Evolutionary conservation across 2,797 vertebrate species (phyloP), one percentile per base, ranked within the genome.

Genomic region (Valencia hispanica): DNA sequence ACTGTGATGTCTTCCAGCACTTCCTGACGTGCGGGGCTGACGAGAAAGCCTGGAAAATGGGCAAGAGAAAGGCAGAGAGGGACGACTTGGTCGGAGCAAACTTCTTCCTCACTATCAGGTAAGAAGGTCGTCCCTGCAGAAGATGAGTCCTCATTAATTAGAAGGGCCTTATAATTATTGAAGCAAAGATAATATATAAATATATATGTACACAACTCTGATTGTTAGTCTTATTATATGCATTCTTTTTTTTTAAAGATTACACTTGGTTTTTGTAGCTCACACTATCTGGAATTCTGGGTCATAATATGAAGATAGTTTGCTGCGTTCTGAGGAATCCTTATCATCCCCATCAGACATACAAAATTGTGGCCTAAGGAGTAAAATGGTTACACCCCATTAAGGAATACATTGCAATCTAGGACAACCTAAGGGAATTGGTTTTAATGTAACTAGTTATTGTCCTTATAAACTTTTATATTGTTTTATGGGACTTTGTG

Each of bases 1-100:
- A 96, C 81, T 99, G 97, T 0, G 97, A 99, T 0, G 98, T 97
- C 77, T 99, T 99, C 94, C 97, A 98, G 92, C 98, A 99, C 81
- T 99, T 99, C 90, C 93, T 99, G 45, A 98, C 96, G 2, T 99
- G 97, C 66, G 94, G 95, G 45, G 96, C 94, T 0, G 97, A 99
- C 0, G 97, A 99, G 90, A 98, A 98, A 85, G 95, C 97, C 47
- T 99, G 98, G 98, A 99, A 99, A 69, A 96, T 96, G 79, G 98
- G 98, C 81, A 99, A 99, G 90, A 95, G 98, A 83, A 98, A 96
- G 88, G 97, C 98, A 0, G 98, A 99, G 94, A 96, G 96, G 84
- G 98, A 99, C 0, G 96, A 98, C 79, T 96, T 98, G 94, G 97
- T 98, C 47, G 98, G 98, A 0, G 96, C 97, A 81, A 98, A 99